Conservation (phyloP, 2,888 invertebrate species). For the Suillia variegata region DNA sequence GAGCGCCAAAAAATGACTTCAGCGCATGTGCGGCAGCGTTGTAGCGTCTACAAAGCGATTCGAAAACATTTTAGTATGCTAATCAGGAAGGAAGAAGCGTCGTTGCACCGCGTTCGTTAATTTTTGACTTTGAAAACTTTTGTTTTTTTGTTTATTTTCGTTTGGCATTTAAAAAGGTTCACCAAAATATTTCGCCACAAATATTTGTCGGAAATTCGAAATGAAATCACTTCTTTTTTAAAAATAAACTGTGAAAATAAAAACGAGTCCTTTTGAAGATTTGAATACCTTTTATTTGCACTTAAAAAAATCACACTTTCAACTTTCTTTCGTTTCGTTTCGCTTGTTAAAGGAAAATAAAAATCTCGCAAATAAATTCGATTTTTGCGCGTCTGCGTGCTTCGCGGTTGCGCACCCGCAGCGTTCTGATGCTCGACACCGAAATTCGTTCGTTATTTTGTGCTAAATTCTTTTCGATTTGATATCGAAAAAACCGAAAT, state of each 20-base stretch:
- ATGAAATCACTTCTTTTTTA: not conserved
- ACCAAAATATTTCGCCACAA: too few relatives aligned
- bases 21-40: conserved; percentile 9
- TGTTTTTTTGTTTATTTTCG: not conserved
- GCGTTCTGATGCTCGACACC: conserved; percentile 45
- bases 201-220: too few relatives aligned
- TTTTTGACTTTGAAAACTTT: not conserved
- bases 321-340: not conserved
- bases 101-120: not conserved
- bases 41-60: not conserved
- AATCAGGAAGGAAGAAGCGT: conserved; percentile 18
- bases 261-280: not conserved
- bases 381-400: conserved; percentile 39
- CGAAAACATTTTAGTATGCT: conserved; percentile 10
- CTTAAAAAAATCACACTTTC: too few relatives aligned
- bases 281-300: conserved; percentile 12
- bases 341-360: too few relatives aligned
- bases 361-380: conserved; percentile 16
- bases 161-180: too few relatives aligned
- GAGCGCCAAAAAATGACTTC: not conserved
- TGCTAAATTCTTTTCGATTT: conserved; percentile 35
- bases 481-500: conserved; percentile 10
- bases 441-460: conserved; percentile 37
- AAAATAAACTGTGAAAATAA: not conserved
- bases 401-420: conserved; percentile 52